Percentiles rank a stretch among this genome's conserved stretches.
phyloP scores from a whole-genome alignment of 2,888 invertebrate genomes.

The Xylocampa areola region DNA sequence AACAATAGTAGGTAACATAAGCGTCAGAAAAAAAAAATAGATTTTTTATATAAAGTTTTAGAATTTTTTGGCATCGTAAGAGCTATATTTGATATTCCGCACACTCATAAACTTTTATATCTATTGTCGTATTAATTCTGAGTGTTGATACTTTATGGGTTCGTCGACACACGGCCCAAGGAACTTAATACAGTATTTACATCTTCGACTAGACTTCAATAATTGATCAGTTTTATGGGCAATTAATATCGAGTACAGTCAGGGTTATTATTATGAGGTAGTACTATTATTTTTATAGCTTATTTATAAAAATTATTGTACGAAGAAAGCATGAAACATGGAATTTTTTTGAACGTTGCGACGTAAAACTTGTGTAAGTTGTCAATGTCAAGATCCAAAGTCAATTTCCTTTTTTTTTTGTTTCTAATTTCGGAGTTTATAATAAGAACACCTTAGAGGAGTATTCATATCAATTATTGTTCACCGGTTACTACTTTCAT shows the following conservation, averaged over 20 bases:
- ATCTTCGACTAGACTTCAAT: slow-evolving; percentile 15
- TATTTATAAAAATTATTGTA: no score
- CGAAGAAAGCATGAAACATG: background rate
- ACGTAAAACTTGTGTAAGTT: no score
- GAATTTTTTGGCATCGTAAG: slow-evolving; percentile 12
- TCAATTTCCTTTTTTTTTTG: no score
- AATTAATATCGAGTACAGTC: slow-evolving; percentile 12
- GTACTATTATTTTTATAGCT: background rate
- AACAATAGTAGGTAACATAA: no score
- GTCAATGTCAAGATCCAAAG: no score
- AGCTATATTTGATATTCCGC: slow-evolving; percentile 25
- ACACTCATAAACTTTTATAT: slow-evolving; percentile 22
- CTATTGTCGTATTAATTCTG: slow-evolving; percentile 16
- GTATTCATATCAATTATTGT: no score
- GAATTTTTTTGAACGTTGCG: no score
- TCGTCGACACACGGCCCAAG: slow-evolving; percentile 35
- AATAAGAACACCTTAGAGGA: no score
- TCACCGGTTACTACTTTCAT: no score
- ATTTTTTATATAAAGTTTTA: no score
- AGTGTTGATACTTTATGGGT: slow-evolving; percentile 25
- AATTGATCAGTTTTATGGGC: slow-evolving; percentile 39
- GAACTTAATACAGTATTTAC: slow-evolving; percentile 30
- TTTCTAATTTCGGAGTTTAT: no score
- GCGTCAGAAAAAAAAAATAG: no score
- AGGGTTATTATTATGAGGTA: background rate